phyloP scores from a whole-genome alignment of 2,797 vertebrate species.

The Sebastes diaconus region DNA sequence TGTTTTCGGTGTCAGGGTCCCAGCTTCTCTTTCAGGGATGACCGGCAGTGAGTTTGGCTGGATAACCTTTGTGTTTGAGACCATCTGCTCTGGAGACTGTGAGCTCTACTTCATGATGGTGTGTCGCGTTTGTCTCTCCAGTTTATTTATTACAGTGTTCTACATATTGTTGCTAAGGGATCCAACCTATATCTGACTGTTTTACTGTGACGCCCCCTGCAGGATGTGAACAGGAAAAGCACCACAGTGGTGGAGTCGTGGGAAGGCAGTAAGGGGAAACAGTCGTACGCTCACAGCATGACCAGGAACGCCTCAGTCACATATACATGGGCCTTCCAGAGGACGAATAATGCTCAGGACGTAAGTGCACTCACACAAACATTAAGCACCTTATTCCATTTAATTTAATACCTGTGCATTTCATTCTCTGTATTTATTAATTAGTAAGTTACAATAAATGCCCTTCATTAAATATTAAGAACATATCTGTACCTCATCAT shows the following conservation, averaged over 20 bases:
- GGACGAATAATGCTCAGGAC: conserved; percentile 89
- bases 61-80: conserved; percentile 95
- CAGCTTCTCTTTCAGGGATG: conserved; percentile 89
- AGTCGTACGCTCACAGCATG: conserved; percentile 91
- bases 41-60: conserved; percentile 89
- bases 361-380: conserved; percentile 79
- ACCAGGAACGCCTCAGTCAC: conserved; percentile 92
- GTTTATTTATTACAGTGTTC: neutral
- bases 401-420: neutral
- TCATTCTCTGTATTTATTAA: neutral
- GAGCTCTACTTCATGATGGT: conserved; percentile 99
- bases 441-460: neutral
- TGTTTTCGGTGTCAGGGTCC: conserved; percentile 81
- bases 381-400: neutral
- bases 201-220: conserved; percentile 32
- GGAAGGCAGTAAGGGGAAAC: conserved; percentile 92
- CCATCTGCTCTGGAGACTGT: conserved; percentile 92
- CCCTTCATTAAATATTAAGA: neutral
- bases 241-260: conserved; percentile 97
- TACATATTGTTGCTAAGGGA: fast-evolving
- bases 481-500: neutral
- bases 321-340: conserved; percentile 97
- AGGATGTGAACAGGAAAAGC: conserved; percentile 95
- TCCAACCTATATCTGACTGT: neutral
- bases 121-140: conserved; percentile 30